These are phyloP conservation scores for Sebastes vulpes DNA, from an alignment of 2,797 vertebrate species.

Conservation along the genomic window DNA sequence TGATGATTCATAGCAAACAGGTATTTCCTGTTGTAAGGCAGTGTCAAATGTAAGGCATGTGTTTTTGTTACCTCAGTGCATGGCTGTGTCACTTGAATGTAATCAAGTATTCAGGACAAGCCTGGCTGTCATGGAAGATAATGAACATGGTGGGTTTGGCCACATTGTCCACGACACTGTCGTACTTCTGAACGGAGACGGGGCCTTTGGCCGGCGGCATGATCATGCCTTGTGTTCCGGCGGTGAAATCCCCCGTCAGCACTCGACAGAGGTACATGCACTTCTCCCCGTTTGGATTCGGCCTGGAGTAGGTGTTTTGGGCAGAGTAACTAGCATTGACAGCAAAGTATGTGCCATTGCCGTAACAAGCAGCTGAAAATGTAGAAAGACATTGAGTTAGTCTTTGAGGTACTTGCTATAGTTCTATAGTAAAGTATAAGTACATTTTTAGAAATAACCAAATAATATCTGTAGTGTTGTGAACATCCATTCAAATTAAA, in stretches of 20 bases:
- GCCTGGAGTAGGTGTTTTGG: constrained; percentile 77
- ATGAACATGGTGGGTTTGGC: constrained; percentile 81
- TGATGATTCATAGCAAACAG: neutral
- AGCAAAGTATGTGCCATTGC: constrained; percentile 93
- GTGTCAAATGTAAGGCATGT: neutral
- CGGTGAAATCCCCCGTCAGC: constrained; percentile 85
- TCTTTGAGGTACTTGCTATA: neutral
- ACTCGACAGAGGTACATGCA: constrained; percentile 91
- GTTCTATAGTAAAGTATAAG: no score
- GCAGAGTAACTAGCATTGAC: constrained; percentile 87
- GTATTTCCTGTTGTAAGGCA: neutral
- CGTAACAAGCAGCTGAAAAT: constrained; percentile 82
- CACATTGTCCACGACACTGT: constrained; percentile 86
- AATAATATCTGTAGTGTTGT: neutral
- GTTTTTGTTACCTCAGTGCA: neutral
- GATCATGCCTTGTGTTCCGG: constrained; percentile 42
- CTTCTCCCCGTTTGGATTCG: constrained; percentile 76
- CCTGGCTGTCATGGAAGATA: constrained; percentile 90
- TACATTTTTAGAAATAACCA: neutral
- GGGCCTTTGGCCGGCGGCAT: constrained; percentile 81
- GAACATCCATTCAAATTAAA: neutral
- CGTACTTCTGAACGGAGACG: constrained; percentile 69
- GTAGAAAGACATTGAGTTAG: neutral
- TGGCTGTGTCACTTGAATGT: constrained; percentile 80
- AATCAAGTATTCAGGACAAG: constrained; percentile 94